These are phyloP conservation scores for Luscinia megarhynchos DNA, from an alignment of 2,797 vertebrate species.

Conservation along the genomic window DNA sequence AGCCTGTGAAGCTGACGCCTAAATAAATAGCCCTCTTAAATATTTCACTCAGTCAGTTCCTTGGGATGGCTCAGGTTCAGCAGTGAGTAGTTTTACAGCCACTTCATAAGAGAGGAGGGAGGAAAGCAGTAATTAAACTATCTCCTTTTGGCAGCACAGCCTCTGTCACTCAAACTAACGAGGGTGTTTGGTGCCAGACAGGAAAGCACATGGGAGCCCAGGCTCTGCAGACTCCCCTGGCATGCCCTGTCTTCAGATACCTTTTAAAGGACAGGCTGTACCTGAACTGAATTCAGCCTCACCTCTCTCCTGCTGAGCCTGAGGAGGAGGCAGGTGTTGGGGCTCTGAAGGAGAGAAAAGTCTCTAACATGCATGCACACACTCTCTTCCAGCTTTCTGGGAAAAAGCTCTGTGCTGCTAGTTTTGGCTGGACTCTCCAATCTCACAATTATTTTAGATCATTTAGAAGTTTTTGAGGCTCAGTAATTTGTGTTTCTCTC, in stretches of 20 bases:
- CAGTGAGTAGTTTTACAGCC: constrained; percentile 43
- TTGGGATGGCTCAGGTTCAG: constrained; percentile 39
- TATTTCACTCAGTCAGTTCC: constrained; percentile 12
- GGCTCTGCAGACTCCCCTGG: neutral
- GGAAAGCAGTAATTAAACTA: constrained; percentile 54
- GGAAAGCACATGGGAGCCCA: neutral
- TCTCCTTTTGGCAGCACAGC: neutral
- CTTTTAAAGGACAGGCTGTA: constrained; percentile 10
- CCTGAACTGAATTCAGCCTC: neutral
- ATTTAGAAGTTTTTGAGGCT: neutral
- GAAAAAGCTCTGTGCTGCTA: neutral
- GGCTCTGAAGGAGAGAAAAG: neutral
- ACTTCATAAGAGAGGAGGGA: constrained; percentile 32
- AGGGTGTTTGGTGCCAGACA: neutral
- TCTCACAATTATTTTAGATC: neutral
- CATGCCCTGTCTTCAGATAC: neutral
- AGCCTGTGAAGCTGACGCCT: constrained; percentile 4
- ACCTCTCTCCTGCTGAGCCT: rapidly evolving
- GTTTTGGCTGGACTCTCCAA: neutral
- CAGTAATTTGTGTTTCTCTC: neutral
- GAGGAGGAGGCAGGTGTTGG: neutral
- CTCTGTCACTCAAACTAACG: neutral
- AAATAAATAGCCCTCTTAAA: constrained; percentile 51
- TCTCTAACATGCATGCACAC: neutral
- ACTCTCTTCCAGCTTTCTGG: neutral